Evolutionary conservation across 2,797 vertebrate species (phyloP).

Genomic region (Megaceryle alcyon): DNA sequence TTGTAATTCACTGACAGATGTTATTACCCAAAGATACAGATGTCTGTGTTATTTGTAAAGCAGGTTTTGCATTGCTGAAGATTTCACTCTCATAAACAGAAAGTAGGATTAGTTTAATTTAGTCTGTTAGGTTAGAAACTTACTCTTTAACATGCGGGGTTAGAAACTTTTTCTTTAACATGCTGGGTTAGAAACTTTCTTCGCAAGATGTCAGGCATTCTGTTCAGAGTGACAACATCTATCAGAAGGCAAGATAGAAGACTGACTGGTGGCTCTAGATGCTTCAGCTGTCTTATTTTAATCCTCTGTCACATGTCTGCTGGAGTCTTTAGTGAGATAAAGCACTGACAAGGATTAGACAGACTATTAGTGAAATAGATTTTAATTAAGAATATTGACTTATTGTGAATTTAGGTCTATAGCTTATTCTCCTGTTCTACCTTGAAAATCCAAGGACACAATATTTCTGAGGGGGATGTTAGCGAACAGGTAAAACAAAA

Average conservation of each 20-base stretch:
- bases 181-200: background rate
- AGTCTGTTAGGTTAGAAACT: background rate
- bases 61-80: background rate
- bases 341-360: conserved; percentile 3
- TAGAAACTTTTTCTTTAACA: background rate
- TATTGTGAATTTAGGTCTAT: background rate
- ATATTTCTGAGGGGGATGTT: background rate
- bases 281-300: conserved; percentile 1
- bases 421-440: background rate
- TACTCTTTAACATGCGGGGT: background rate
- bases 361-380: conserved; percentile 14
- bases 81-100: background rate
- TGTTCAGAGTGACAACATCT: background rate
- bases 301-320: background rate
- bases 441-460: background rate
- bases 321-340: conserved; percentile 26
- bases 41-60: background rate
- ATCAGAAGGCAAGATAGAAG: background rate
- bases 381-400: conserved; percentile 52
- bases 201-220: background rate
- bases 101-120: background rate
- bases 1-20: background rate
- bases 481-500: background rate
- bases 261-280: background rate
- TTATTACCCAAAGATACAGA: background rate